Base-by-base conservation (phyloP, 2,113 vertebrate genomes). In the Dicerorhinus sumatrensis region DNA sequence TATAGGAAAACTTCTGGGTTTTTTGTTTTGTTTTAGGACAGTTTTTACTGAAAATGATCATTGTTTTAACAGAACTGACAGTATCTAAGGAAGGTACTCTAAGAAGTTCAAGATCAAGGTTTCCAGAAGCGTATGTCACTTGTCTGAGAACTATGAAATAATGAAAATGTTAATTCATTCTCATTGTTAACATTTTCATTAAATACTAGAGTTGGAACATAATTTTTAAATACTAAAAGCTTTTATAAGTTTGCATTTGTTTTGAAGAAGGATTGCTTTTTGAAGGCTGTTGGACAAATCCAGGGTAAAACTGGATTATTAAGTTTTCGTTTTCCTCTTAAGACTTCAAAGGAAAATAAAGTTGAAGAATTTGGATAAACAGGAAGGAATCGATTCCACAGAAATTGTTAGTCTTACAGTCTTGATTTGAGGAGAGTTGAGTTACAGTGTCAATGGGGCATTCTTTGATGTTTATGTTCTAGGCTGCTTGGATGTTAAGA, bases 391-490 rank as follows among this genome's bases (percentile, higher is more conserved):
- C 11, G 48, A 25, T 85, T 65, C 7, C 54, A 85, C n/a, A 83
- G 75, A 79, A 81, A 56, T 63, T 39, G 42, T 70, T 56, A 90
- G 63, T 79, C 36, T 33, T 81, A 81, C 16, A 82, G 27, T 82
- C 91, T 91, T 83, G 67, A 36, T 73, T 85, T 86, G 58, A 84
- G 33, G 9, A 76, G 17, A 95, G 51, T 75, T 67, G 14, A 87
- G 36, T 70, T 67, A 51, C 25, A 89, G 20, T 33, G 33, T 77
- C 54, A 86, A 6, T 20, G 8, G 36, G 18, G 8, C 7, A 21
- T 89, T 92, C 27, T 86, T 80, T 94, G 73, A 90, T 90, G 18
- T 67, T 89, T 94, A 36, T 63, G 54, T 96, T 90, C 36, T 75
- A 77, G 39, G 33, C 17, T 56, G 13, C 20, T 87, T 80, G 31